A percentile compares a stretch with the other conserved stretches of the same genome.
phyloP scores from a whole-genome alignment of 2,797 vertebrate genomes.

The Cirrhinus mrigala region DNA sequence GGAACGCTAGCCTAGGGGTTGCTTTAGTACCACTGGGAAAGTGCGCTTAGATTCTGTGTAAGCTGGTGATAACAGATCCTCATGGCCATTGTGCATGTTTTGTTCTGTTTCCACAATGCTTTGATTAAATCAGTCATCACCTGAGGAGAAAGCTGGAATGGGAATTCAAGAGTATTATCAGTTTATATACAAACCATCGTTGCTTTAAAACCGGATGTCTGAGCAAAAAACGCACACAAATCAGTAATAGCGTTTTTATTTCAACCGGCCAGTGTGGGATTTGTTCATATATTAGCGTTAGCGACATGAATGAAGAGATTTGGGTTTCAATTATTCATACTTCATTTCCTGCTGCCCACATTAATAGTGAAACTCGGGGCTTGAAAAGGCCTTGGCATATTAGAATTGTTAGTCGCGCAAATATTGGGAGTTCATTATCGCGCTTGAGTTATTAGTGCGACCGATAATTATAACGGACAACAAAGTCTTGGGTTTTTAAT shows the following conservation, averaged over 20 bases:
- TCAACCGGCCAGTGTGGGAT: conserved; percentile 29
- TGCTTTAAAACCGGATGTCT: background rate
- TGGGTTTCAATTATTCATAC: conserved; percentile 58
- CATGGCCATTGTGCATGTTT: conserved; percentile 1
- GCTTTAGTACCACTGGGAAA: conserved; percentile 34
- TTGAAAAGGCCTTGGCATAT: conserved; percentile 54
- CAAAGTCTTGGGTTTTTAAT: conserved; percentile 48
- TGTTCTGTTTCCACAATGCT: conserved; percentile 13
- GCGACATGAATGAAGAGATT: conserved; percentile 49
- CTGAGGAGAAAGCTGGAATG: background rate
- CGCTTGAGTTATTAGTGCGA: conserved; percentile 46
- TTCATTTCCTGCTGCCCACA: conserved; percentile 58
- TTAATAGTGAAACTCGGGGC: conserved; percentile 53
- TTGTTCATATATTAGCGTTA: conserved; percentile 48
- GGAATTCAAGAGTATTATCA: conserved; percentile 20
- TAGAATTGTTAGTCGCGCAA: conserved; percentile 51
- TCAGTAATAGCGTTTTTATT: background rate
- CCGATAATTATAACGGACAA: conserved; percentile 43
- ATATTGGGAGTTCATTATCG: conserved; percentile 52
- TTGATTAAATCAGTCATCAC: conserved; percentile 30
- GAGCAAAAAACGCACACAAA: background rate
- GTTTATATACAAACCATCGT: background rate
- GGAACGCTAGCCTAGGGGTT: conserved; percentile 49
- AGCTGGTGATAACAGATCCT: conserved; percentile 30
- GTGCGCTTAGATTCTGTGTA: conserved; percentile 2